phyloP scores from a whole-genome alignment of 2,888 invertebrate species.

The Rhorus exstirpatorius region DNA sequence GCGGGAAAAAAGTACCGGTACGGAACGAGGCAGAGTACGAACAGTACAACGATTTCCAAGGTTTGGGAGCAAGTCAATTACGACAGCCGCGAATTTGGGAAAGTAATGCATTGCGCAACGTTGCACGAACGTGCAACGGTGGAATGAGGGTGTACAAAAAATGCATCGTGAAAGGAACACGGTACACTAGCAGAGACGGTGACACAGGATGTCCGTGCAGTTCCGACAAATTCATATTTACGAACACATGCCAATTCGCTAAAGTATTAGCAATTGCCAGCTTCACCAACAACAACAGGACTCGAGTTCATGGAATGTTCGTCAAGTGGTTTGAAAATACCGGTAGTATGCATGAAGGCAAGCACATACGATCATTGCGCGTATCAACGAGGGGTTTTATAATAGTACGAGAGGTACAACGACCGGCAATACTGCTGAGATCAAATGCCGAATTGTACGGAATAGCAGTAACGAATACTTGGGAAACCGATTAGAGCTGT shows the following conservation, averaged over 20 bases:
- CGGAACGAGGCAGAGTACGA: conserved; percentile 33
- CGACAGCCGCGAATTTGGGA: conserved; percentile 25
- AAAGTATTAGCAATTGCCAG: conserved; percentile 38
- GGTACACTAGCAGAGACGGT: conserved; percentile 23
- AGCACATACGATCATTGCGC: conserved; percentile 18
- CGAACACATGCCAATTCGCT: conserved; percentile 33
- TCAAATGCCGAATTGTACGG: conserved; percentile 14
- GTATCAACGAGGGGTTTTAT: conserved; percentile 20
- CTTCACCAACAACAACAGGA: conserved; percentile 6
- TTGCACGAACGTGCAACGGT: conserved; percentile 12
- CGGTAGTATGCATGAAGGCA: neutral
- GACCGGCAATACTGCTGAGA: conserved; percentile 30
- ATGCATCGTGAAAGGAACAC: conserved; percentile 17
- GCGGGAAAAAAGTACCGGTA: conserved; percentile 24
- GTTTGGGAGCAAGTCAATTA: conserved; percentile 14
- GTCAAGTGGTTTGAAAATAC: conserved; percentile 26
- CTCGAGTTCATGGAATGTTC: conserved; percentile 22
- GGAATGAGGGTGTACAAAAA: conserved; percentile 17
- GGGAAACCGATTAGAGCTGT: conserved; percentile 25
- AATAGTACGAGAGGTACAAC: conserved; percentile 31
- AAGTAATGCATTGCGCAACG: conserved; percentile 4
- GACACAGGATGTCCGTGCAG: conserved; percentile 22
- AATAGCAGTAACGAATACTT: conserved; percentile 11
- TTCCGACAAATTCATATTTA: conserved; percentile 32
- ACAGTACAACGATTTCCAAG: conserved; percentile 28